Evolutionary conservation across 2,797 vertebrate species (phyloP), one percentile per base, ranked within the genome.

Genomic region (Phylloscopus collybita): DNA sequence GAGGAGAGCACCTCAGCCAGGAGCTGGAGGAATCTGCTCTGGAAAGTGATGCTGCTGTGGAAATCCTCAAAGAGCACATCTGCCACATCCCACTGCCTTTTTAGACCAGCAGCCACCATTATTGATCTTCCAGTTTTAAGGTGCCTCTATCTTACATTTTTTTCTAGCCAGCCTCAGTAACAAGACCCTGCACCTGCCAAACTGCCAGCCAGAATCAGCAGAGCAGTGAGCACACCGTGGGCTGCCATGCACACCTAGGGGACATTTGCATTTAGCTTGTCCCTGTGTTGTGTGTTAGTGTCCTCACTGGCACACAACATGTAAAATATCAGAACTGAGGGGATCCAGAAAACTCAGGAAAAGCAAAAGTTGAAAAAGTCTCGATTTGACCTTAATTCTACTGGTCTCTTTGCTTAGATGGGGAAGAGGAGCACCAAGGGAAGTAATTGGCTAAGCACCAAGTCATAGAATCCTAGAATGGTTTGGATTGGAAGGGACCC

Each of bases 271-370:
- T 51, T 51, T 60, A 29, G 20, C 2, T 3, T 34, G 19, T 29
- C 27, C 20, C 12, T 30, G 29, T 57, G 29, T 9, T 42, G 29
- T 32, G 11, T n/a, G 10, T 67, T 60, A 29, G 26, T n/a, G 44
- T 10, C 49, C 64, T 36, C 19, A 20, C 32, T 13, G 7, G 17
- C 79, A 80, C 53, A 36, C 9, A 7, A 18, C 0, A 0, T 23
- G n/a, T n/a, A 32, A 78, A 88, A 47, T 16, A 38, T 6, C 16
- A 5, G 40, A 80, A 66, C 16, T 38, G 49, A 32, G 26, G 45
- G 59, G 42, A 70, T 75, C 26, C 47, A 69, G 56, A 38, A 82
- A 89, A 40, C 10, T 50, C 59, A 34, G 40, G 66, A 59, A 87
- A 82, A 79, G 29, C 1, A 1, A 59, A 79, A 62, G 7, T 6